phyloP scores from a whole-genome alignment of 2,113 vertebrate species.

The Microtus ochrogaster region DNA sequence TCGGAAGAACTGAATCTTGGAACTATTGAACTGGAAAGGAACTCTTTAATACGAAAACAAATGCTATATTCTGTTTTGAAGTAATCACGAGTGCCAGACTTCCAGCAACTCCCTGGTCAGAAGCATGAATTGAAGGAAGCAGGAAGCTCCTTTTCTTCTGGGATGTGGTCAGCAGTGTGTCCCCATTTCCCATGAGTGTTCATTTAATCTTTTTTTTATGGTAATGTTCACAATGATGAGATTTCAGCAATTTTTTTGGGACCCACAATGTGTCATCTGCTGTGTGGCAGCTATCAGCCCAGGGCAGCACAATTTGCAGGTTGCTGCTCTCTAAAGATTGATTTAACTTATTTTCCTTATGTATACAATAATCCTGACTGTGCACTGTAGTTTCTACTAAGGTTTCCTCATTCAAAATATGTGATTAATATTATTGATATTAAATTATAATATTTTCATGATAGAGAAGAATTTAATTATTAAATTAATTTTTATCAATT shows the following conservation, averaged over 20 bases:
- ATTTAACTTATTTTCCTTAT: slow-evolving; percentile 27
- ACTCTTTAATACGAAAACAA: neutral
- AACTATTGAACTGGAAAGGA: neutral
- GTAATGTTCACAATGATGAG: neutral
- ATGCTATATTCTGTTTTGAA: neutral
- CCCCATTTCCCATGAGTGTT: neutral
- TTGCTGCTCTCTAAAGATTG: neutral
- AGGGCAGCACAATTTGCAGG: neutral
- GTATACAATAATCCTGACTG: neutral
- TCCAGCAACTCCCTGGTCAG: neutral
- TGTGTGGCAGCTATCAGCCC: neutral
- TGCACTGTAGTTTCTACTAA: neutral
- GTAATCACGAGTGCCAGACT: neutral
- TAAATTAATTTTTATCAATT: slow-evolving; percentile 33
- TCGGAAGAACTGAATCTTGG: neutral
- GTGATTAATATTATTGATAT: neutral
- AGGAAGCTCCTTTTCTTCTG: neutral
- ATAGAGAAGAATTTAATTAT: neutral
- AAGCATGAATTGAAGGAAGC: neutral
- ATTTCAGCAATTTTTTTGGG: neutral
- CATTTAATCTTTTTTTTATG: slow-evolving; percentile 23
- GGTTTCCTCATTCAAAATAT: neutral
- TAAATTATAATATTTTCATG: slow-evolving; percentile 26
- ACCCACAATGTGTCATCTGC: neutral
- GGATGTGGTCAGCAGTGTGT: neutral